Conservation (phyloP, 92 coral and sea anemone species). For the Paragorgia papillata region DNA sequence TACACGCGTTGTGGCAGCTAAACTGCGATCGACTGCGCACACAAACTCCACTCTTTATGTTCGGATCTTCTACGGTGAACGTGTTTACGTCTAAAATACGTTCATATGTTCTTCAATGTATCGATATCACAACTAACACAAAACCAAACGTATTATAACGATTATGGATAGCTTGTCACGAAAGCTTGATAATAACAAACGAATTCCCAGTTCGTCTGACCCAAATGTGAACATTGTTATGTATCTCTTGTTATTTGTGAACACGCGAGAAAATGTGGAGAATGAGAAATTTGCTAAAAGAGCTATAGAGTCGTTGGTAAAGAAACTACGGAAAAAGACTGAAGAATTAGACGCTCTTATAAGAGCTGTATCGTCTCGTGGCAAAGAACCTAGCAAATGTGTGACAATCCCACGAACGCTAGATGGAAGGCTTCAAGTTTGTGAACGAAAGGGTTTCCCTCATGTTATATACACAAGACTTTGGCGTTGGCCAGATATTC, state of each 20-base stretch:
- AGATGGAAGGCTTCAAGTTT: conserved; percentile 98
- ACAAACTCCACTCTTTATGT: conserved; percentile 26
- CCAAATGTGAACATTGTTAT: conserved; percentile 98
- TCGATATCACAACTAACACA: conserved; percentile 5
- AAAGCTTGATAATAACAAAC: conserved; percentile 65
- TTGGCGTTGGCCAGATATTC: conserved; percentile 99
- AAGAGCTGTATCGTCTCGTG: conserved; percentile 87
- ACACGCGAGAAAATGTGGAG: conserved; percentile 99
- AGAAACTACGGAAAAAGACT: conserved; percentile 95
- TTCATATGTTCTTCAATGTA: conserved; percentile 41
- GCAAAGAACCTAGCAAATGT: conserved; percentile 95
- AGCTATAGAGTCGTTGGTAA: conserved; percentile 96
- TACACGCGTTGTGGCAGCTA: conserved; percentile 48
- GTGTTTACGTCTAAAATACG: conserved; percentile 29
- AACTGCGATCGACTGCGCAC: conserved; percentile 35
- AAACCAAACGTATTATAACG: background rate
- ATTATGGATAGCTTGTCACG: conserved; percentile 48
- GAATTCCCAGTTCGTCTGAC: conserved; percentile 97
- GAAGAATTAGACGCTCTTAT: conserved; percentile 96
- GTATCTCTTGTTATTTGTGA: conserved; percentile 80
- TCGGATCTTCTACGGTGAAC: conserved; percentile 50
- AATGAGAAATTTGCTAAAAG: conserved; percentile 99
- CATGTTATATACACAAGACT: conserved; percentile 99
- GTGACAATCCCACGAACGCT: conserved; percentile 97
- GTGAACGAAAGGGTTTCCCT: conserved; percentile 99